Base-by-base conservation (phyloP, 2,113 vertebrate species). In the Protobothrops mucrosquamatus region DNA sequence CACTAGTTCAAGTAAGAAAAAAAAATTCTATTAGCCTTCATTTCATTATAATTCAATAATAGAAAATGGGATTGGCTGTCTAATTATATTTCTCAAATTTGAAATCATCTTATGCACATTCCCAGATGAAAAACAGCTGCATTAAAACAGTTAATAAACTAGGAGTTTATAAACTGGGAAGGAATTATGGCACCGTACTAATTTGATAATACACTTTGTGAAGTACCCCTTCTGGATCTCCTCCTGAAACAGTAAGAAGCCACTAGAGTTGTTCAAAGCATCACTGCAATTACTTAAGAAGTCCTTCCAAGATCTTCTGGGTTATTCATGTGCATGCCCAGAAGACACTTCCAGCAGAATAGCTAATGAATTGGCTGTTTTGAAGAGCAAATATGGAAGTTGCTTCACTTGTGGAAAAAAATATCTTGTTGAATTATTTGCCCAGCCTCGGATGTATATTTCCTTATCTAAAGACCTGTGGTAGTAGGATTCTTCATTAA, bases 1-100 rank as follows among this genome's bases (percentile, higher is more conserved):
- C 46, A 59, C 46, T 85, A 54, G 90, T 34, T 93, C 24, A 87
- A 61, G 29, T 92, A 91, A 85, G 89, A 89, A 20, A 86, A 51
- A 26, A 93, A 85, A 52, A 46, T 43, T 51, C n/a, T 29, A 52
- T 93, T 52, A 89, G 55, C n/a, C 14, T 89, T 29, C 11, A 11
- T 20, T 15, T 61, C 29, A 93, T 52, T 12, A 39, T 18, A 85
- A 14, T 51, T 89, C 23, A 92, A 85, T 46, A n/a, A 56, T 4
- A 85, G 43, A 92, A 89, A 89, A 2, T 26, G 86, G 6, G n/a
- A 26, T 39, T 43, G 8, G 9, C 3, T 14, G 8, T 69, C n/a
- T 52, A 64, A n/a, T 14, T 64, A 34, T 48, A 55, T 88, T 85
- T 46, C 39, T 26, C 51, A 48, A 51, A 55, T n/a, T 59, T 89